Evolutionary conservation across 2,888 invertebrate genomes (phyloP).

Genomic region (Linhomoeus sp.): DNA sequence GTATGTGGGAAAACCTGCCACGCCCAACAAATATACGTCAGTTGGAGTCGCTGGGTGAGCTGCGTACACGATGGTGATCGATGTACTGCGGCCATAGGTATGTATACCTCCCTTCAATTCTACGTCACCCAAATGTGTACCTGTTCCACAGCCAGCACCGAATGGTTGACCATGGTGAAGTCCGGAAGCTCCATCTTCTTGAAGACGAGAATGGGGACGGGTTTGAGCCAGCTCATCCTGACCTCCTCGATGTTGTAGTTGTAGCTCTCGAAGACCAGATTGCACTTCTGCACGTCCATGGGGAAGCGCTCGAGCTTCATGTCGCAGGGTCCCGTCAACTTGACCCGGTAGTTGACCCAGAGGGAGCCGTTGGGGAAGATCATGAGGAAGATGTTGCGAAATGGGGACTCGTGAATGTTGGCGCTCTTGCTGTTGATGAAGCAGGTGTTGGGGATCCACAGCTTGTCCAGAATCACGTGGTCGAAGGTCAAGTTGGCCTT

Average conservation of each 20-base stretch:
- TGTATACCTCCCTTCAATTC: too few relatives aligned
- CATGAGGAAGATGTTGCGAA: constrained; percentile 6
- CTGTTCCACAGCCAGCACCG: too few relatives aligned
- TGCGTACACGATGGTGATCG: too few relatives aligned
- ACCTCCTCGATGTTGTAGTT: constrained; percentile 10
- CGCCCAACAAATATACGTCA: too few relatives aligned
- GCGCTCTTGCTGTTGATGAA: constrained; percentile 12
- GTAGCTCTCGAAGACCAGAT: constrained; percentile 8
- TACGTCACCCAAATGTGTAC: too few relatives aligned
- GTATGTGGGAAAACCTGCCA: too few relatives aligned
- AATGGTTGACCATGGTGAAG: constrained; percentile 2
- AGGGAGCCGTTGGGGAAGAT: constrained; percentile 6
- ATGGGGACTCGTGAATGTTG: constrained; percentile 4
- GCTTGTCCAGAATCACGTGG: constrained; percentile 9
- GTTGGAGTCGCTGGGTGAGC: too few relatives aligned
- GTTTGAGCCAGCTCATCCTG: constrained; percentile 5
- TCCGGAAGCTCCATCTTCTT: constrained; percentile 6
- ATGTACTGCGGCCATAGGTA: too few relatives aligned
- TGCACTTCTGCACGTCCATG: constrained; percentile 8
- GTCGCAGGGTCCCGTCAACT: constrained; percentile 8
- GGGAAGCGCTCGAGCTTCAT: constrained; percentile 9
- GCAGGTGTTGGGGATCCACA: constrained; percentile 16
- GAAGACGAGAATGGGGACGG: not conserved
- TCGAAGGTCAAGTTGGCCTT: constrained; percentile 13
- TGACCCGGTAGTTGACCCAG: constrained; percentile 4